Base-by-base conservation (phyloP, 2,797 vertebrate genomes). In the Arvicola amphibius region DNA sequence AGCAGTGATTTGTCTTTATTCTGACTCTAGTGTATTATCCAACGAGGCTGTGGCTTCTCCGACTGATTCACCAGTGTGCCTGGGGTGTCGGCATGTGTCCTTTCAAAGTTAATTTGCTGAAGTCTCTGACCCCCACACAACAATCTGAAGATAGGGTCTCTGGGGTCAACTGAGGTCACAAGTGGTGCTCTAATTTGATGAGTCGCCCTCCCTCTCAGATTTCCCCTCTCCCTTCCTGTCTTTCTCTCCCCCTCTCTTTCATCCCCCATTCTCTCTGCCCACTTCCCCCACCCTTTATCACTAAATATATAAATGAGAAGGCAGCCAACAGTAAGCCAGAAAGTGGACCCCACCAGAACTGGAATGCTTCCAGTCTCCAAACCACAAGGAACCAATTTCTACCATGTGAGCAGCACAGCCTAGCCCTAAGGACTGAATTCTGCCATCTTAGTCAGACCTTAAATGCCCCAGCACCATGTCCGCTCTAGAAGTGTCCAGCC, bases 351-450 rank as follows among this genome's bases (percentile, higher is more conserved):
- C 67, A 1, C 27, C 23, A 37, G 74, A 43, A 9, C 37, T 0
- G 3, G 51, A 1, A 4, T 0, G 51, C 37, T 9, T 59, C 73
- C 40, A 1, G 19, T 40, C 23, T 37, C 40, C 37, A 37, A 61
- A 29, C 34, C 0, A 1, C 4, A 34, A 14, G 34, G 3, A 69
- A 43, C 11, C 5, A 25, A 0, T 0, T 32, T 23, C 74, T 23
- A 0, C 4, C 0, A 13, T 23, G 6, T 6, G 1, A 73, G 69
- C 32, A 27, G 0, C 21, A 1, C 10, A 0, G 34, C 7, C n/a
- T 23, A 69, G 23, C 2, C 0, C 17, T 74, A 74, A 27, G 71
- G 37, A 27, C 11, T 9, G 5, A 6, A 21, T 2, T 4, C 43
- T 6, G 12, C 37, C 3, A 43, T 43, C 23, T 40, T 63, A 34